Percentiles rank a stretch among this genome's conserved stretches.
Conservation (phyloP, 2,888 invertebrate species). For the Hesperia comma region DNA sequence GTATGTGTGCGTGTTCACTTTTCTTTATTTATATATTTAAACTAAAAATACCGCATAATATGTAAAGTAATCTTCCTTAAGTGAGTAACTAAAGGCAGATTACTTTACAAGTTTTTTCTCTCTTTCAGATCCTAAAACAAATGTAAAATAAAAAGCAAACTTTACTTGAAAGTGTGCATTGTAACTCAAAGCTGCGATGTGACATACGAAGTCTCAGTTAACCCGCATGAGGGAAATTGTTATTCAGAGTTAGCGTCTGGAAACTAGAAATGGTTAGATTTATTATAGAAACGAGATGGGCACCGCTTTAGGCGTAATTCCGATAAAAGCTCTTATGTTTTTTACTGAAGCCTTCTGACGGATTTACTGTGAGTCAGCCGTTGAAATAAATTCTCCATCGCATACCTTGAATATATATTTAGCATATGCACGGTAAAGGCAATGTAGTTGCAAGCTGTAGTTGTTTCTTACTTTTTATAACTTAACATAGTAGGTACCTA, state of each 20-base stretch:
- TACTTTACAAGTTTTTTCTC: too few relatives aligned
- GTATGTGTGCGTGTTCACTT: too few relatives aligned
- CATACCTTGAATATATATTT: conserved; percentile 11
- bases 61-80: too few relatives aligned
- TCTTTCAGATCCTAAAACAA: conserved; percentile 16
- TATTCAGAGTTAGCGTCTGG: conserved; percentile 37
- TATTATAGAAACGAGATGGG: conserved; percentile 41
- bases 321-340: conserved; percentile 40
- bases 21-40: too few relatives aligned
- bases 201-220: conserved; percentile 30
- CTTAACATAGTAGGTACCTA: too few relatives aligned
- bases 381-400: conserved; percentile 18
- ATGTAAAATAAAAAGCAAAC: conserved; percentile 37
- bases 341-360: conserved; percentile 25
- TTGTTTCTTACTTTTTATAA: too few relatives aligned
- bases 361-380: conserved; percentile 29
- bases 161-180: conserved; percentile 31
- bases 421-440: background rate
- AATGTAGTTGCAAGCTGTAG: conserved; percentile 9
- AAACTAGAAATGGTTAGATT: conserved; percentile 42
- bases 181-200: conserved; percentile 29
- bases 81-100: too few relatives aligned
- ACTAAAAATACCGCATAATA: too few relatives aligned
- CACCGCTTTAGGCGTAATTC: conserved; percentile 38
- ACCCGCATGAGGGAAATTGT: conserved; percentile 31